These are phyloP conservation scores for Thera obeliscata DNA, from an alignment of 2,888 invertebrate species.

Conservation along the genomic window DNA sequence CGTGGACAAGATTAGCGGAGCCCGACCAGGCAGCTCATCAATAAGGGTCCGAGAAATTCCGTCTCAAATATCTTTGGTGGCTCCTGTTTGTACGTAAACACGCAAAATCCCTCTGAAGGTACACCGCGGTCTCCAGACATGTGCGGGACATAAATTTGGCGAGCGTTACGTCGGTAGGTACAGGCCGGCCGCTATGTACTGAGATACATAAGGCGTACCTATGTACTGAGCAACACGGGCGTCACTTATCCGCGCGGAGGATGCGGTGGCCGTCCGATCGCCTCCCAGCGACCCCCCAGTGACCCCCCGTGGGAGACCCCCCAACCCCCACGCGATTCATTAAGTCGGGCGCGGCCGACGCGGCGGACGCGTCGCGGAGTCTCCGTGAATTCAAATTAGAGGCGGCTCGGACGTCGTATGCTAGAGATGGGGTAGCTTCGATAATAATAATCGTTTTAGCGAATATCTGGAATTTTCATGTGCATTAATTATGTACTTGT, in stretches of 20 bases:
- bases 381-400: conserved; percentile 85
- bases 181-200: conserved; percentile 78
- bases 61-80: conserved; percentile 75
- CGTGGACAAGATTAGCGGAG: conserved; percentile 56
- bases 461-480: conserved; percentile 15
- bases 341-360: conserved; percentile 84
- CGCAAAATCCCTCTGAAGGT: conserved; percentile 84
- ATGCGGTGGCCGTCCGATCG: conserved; percentile 82
- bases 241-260: conserved; percentile 84
- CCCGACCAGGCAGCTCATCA: conserved; percentile 65
- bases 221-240: conserved; percentile 79
- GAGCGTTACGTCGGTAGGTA: conserved; percentile 82
- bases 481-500: too few relatives aligned
- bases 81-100: conserved; percentile 77
- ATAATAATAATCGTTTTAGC: conserved; percentile 38
- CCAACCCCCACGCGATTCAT: conserved; percentile 78
- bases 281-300: conserved; percentile 61
- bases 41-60: conserved; percentile 79
- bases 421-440: conserved; percentile 58
- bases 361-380: conserved; percentile 84
- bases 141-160: conserved; percentile 85
- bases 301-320: conserved; percentile 55
- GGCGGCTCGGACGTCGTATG: conserved; percentile 81
- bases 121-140: conserved; percentile 83
- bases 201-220: conserved; percentile 77